A percentile compares a stretch with the other conserved stretches of the same genome.
These are phyloP conservation scores for Hyperopisus bebe DNA, from an alignment of 2,113 vertebrate genomes.

Conservation along the genomic window DNA sequence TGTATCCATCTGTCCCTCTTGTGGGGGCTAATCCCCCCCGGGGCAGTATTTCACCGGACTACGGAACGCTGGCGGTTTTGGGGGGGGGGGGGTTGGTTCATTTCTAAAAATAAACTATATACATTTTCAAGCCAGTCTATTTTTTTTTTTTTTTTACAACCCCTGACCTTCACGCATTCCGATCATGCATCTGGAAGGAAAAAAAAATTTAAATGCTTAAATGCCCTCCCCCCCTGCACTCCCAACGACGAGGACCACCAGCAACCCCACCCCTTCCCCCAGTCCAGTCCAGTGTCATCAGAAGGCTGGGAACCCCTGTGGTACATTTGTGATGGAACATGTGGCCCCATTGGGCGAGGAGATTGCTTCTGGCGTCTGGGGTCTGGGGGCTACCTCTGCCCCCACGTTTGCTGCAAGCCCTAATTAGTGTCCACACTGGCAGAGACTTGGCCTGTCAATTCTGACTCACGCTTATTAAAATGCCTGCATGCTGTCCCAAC, in stretches of 20 bases:
- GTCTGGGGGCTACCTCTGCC: not conserved
- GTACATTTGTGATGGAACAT: not conserved
- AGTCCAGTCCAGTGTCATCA: not conserved
- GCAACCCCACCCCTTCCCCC: not conserved
- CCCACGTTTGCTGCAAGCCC: not conserved
- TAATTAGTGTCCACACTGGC: not conserved
- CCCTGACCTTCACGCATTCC: not conserved
- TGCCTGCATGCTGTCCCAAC: constrained; percentile 30
- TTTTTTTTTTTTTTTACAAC: not conserved
- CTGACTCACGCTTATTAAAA: constrained; percentile 33
- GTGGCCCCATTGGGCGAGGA: not conserved
- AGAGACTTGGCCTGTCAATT: not conserved
- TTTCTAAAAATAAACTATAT: not conserved
- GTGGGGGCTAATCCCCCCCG: not conserved
- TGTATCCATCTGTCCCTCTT: not conserved
- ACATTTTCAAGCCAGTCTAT: not conserved
- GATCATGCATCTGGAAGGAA: not conserved
- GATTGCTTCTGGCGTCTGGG: not conserved
- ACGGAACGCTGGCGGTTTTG: not conserved
- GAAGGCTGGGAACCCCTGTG: not conserved
- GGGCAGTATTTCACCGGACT: not conserved
- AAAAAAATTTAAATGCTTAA: not conserved
- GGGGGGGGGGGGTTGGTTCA: not conserved
- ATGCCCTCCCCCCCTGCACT: not conserved
- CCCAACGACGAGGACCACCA: not conserved